These are phyloP conservation scores for Sarcoramphus papa DNA, from an alignment of 2,797 vertebrate species.

Conservation along the genomic window DNA sequence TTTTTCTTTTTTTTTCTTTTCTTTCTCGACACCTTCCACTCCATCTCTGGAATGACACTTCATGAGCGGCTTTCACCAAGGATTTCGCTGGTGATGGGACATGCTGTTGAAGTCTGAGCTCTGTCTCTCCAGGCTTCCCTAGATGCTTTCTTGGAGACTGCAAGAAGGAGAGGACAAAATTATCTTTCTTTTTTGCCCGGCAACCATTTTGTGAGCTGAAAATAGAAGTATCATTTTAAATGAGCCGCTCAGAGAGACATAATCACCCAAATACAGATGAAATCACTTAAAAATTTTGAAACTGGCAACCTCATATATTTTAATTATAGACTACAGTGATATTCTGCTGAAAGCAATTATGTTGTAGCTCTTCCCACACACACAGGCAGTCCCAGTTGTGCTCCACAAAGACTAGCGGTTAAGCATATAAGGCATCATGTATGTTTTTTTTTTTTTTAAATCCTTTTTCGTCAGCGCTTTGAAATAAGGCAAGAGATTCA, in stretches of 20 bases:
- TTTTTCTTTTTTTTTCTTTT: not conserved
- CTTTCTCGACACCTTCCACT: not conserved
- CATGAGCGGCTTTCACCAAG: not conserved
- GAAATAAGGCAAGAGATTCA: not conserved
- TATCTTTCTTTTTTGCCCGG: not conserved
- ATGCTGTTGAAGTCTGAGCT: not conserved
- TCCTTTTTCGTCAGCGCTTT: not conserved
- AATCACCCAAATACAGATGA: conserved; percentile 35
- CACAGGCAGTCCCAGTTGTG: not conserved
- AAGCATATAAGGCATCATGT: not conserved
- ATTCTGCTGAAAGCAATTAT: conserved; percentile 61
- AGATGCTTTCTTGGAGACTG: not conserved
- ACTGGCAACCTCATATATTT: conserved; percentile 22
- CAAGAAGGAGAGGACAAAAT: not conserved
- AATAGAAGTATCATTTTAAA: conserved; percentile 23
- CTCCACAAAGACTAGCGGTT: not conserved
- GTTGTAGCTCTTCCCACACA: conserved; percentile 13
- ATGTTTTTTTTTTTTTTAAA: not conserved
- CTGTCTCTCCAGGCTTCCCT: not conserved
- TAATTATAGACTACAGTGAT: conserved; percentile 26
- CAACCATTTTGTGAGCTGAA: not conserved
- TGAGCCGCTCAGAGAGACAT: not conserved
- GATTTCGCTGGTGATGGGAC: not conserved
- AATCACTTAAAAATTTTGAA: conserved; percentile 52
- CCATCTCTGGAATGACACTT: not conserved